Conservation (phyloP, 1,140 invertebrate genomes). For the Anagrus nilaparvatae region DNA sequence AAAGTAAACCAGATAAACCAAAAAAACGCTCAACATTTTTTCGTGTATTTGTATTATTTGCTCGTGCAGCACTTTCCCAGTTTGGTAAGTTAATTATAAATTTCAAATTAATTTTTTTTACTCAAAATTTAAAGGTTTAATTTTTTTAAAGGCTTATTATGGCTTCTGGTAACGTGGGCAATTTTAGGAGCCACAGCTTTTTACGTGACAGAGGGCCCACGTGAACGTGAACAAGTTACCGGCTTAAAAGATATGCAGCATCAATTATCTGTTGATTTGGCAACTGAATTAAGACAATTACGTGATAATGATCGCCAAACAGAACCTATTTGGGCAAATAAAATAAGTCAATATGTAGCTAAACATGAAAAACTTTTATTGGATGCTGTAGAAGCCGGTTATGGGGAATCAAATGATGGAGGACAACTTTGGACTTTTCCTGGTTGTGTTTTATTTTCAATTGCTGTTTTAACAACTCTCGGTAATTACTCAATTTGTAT, state of each 20-base stretch:
- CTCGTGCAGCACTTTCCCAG: constrained; percentile 33
- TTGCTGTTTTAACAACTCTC: constrained; percentile 50
- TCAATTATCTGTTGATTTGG: constrained; percentile 41
- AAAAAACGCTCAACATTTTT: constrained; percentile 26
- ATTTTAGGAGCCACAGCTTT: constrained; percentile 48
- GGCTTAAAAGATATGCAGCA: constrained; percentile 41
- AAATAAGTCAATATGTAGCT: constrained; percentile 42
- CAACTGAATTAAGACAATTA: constrained; percentile 43
- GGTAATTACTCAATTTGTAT: too few relatives aligned
- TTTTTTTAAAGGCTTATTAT: constrained; percentile 36
- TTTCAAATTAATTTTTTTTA: constrained; percentile 1
- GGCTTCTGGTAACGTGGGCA: constrained; percentile 45
- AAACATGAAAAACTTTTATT: constrained; percentile 45
- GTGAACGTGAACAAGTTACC: constrained; percentile 42
- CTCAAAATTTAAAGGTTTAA: too few relatives aligned
- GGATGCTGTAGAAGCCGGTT: constrained; percentile 44
- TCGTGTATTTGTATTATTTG: constrained; percentile 32
- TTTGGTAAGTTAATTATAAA: constrained; percentile 31
- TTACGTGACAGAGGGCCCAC: constrained; percentile 47
- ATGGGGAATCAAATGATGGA: constrained; percentile 41
- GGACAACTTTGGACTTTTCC: constrained; percentile 51
- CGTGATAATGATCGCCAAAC: constrained; percentile 31
- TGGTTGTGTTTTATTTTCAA: constrained; percentile 49
- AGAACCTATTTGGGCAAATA: constrained; percentile 42
- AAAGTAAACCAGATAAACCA: constrained; percentile 12